These are phyloP conservation scores for Dendropsophus ebraccatus DNA, from an alignment of 2,113 vertebrate species.

Conservation along the genomic window DNA sequence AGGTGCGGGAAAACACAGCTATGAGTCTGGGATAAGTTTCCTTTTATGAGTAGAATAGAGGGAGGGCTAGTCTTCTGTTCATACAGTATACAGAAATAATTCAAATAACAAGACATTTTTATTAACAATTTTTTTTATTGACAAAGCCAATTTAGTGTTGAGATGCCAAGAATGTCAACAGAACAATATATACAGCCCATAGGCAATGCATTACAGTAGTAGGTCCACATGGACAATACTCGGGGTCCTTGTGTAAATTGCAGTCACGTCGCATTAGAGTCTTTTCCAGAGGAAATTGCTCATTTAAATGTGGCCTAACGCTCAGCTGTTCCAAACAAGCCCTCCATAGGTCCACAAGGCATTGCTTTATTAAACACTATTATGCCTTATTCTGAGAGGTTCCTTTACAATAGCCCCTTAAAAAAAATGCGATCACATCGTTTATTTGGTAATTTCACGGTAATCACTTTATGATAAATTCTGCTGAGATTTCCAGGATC, in stretches of 20 bases:
- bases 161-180: neutral
- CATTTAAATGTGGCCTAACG: neutral
- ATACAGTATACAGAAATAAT: too few relatives aligned
- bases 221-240: neutral
- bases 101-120: too few relatives aligned
- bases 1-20: too few relatives aligned
- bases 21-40: too few relatives aligned
- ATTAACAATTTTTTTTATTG: neutral
- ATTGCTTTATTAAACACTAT: slow-evolving; percentile 14
- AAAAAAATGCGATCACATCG: slow-evolving; percentile 14
- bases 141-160: neutral
- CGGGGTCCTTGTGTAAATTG: neutral
- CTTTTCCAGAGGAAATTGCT: neutral
- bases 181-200: neutral
- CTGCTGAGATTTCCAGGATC: slow-evolving; percentile 5
- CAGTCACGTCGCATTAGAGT: neutral
- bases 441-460: slow-evolving; percentile 28
- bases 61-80: too few relatives aligned
- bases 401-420: neutral
- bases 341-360: neutral
- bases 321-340: neutral
- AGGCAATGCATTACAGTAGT: neutral
- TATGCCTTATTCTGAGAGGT: neutral
- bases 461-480: slow-evolving; percentile 42
- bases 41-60: too few relatives aligned